These are phyloP conservation scores for Chirona hameri DNA, from an alignment of 2,888 invertebrate genomes.

Conservation along the genomic window DNA sequence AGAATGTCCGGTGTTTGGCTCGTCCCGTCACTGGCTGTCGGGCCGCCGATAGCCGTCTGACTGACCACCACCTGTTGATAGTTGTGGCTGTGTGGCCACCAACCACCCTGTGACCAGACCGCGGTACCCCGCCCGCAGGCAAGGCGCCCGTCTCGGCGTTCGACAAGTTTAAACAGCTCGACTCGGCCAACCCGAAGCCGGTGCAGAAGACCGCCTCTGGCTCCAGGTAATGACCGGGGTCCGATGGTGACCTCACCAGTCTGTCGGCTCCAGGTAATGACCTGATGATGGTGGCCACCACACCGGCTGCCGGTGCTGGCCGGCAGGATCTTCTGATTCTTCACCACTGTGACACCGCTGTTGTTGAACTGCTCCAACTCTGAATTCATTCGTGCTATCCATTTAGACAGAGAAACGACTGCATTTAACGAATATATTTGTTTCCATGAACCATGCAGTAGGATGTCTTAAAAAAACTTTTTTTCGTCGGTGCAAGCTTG, in stretches of 20 bases:
- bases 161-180: constrained; percentile 86
- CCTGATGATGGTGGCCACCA: no score
- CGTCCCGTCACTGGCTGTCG: background rate
- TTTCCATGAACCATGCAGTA: no score
- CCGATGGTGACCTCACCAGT: no score
- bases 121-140: background rate
- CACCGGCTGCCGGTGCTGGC: no score
- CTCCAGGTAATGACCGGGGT: background rate
- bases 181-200: constrained; percentile 45
- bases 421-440: no score
- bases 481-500: no score
- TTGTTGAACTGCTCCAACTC: no score
- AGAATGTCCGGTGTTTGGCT: background rate
- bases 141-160: constrained; percentile 62
- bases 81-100: background rate
- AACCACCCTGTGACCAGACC: background rate
- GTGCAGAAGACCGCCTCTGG: constrained; percentile 5
- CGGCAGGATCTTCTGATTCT: no score
- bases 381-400: no score
- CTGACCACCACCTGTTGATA: background rate
- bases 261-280: background rate
- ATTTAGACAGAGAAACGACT: no score
- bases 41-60: background rate
- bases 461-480: no score
- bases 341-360: no score